Conservation (phyloP, 1,140 invertebrate species). For the Meteorus sp. region DNA sequence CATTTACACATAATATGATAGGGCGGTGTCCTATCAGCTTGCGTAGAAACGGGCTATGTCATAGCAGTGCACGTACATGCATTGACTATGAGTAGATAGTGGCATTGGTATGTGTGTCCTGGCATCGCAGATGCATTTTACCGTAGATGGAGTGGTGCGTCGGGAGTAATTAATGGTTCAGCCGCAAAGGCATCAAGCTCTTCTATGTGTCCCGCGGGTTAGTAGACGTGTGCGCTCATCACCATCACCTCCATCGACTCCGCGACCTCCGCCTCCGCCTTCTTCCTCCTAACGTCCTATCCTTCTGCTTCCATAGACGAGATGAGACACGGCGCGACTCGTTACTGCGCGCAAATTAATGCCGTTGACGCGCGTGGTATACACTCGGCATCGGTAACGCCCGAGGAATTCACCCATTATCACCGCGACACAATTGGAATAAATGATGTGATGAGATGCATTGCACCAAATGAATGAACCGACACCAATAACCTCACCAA, state of each 20-base stretch:
- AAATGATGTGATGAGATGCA: background rate
- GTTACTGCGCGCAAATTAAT: constrained; percentile 24
- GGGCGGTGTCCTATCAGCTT: too few relatives aligned
- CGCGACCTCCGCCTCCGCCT: constrained; percentile 19
- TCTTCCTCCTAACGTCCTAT: background rate
- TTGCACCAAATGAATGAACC: background rate
- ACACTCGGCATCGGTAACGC: constrained; percentile 12
- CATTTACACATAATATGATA: background rate
- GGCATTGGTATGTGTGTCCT: background rate
- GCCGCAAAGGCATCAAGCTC: constrained; percentile 27
- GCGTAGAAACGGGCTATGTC: background rate
- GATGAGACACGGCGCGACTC: constrained; percentile 4
- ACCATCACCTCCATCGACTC: background rate
- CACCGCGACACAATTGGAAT: background rate
- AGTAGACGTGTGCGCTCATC: background rate
- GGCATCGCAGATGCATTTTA: constrained; percentile 12
- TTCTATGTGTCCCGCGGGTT: constrained; percentile 19
- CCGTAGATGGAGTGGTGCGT: constrained; percentile 29
- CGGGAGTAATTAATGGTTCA: constrained; percentile 30
- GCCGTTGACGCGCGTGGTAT: constrained; percentile 12
- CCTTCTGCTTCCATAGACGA: background rate
- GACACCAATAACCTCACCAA: too few relatives aligned
- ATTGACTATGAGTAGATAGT: too few relatives aligned
- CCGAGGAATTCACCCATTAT: constrained; percentile 15
- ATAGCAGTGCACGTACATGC: too few relatives aligned